Evolutionary conservation across 2,888 invertebrate species (phyloP), one percentile per base, ranked within the genome.

Genomic region (Perithous albicinctus): DNA sequence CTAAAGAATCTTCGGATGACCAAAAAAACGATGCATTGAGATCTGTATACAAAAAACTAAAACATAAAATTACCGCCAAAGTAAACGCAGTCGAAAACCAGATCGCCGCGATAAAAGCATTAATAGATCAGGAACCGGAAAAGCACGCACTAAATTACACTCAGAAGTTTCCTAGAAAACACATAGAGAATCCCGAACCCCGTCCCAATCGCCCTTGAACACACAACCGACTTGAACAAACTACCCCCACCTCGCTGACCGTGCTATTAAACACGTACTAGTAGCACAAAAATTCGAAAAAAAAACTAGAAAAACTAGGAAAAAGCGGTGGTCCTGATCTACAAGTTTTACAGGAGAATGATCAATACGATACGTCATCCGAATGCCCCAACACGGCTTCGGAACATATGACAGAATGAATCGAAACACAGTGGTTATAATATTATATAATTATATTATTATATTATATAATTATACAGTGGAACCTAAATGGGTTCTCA

Each of bases 401-500:
- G 10, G 38, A 38, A 0, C 1, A 10, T 7, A 38, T 10, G 10
- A 10, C 38, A 3, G 38, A 38, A 8, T 10, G 7, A 38, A 38
- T 8, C 10, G 2, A 10, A 38, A 38, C 7, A 1, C 38, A 10
- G 38, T 10, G 10, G 10, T n/a, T n/a, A n/a, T n/a, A n/a, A n/a
- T n/a, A n/a, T n/a, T n/a, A n/a, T n/a, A n/a, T n/a, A n/a, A n/a
- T n/a, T n/a, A n/a, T n/a, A n/a, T n/a, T n/a, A n/a, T n/a, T n/a
- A n/a, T n/a, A n/a, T n/a, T n/a, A n/a, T n/a, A n/a, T 7, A 38
- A 38, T 38, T 10, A 38, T 66, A 2, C 80, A 80, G 41, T 80
- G 80, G 77, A 80, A 80, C 23, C 35, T 80, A 7, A 77, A 67
- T 38, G 72, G 80, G 0, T 66, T 73, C 6, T 26, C n/a, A n/a